Percentiles rank a stretch among this genome's conserved stretches.
These are phyloP conservation scores for Colossoma macropomum DNA, from an alignment of 2,113 vertebrate genomes.

Conservation along the genomic window DNA sequence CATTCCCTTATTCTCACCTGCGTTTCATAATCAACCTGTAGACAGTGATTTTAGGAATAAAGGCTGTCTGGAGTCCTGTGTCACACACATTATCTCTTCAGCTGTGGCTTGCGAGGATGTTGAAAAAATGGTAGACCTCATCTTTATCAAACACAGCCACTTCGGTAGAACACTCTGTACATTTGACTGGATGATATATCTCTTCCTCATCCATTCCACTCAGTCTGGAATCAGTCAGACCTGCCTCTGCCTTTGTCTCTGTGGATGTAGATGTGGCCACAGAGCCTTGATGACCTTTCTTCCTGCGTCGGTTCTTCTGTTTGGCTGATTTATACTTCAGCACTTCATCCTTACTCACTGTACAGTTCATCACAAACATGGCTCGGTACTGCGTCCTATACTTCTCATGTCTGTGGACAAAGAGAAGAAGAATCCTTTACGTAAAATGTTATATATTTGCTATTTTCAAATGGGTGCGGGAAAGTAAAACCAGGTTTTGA, in stretches of 20 bases:
- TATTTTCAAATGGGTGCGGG: no score
- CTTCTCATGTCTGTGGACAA: conserved; percentile 86
- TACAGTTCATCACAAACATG: conserved; percentile 99
- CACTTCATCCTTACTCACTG: conserved; percentile 87
- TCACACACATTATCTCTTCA: conserved; percentile 63
- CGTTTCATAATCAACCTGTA: conserved; percentile 5
- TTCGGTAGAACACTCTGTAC: conserved; percentile 91
- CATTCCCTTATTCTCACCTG: neutral
- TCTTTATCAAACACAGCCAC: conserved; percentile 95
- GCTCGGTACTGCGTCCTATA: conserved; percentile 96
- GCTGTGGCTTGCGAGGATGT: conserved; percentile 91
- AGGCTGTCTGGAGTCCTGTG: neutral
- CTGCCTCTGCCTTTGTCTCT: conserved; percentile 48
- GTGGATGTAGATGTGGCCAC: conserved; percentile 29
- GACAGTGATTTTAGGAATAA: neutral
- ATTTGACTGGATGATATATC: conserved; percentile 89
- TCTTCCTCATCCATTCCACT: conserved; percentile 79
- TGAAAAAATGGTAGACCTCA: conserved; percentile 97
- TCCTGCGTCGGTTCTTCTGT: conserved; percentile 75
- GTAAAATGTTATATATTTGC: neutral
- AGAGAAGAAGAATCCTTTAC: neutral
- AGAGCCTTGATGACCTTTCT: conserved; percentile 53
- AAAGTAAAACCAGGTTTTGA: no score
- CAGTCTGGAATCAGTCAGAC: conserved; percentile 54
- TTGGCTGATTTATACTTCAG: conserved; percentile 80